Conservation (phyloP, 2,888 invertebrate species). For the Acleris emargana region DNA sequence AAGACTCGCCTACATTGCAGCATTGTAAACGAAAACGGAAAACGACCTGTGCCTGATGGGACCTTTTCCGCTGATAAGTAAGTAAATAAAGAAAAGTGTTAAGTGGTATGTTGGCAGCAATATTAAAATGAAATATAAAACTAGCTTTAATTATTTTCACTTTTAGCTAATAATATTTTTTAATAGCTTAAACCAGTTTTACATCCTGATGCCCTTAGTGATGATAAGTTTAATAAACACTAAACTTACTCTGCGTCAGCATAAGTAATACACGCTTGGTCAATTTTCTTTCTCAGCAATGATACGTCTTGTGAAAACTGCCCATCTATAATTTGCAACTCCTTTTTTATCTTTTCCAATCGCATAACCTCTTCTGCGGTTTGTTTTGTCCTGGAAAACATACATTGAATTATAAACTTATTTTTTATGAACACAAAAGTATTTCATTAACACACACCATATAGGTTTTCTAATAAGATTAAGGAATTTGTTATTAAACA, state of each 20-base stretch:
- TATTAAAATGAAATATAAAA: no score
- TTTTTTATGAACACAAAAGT: neutral
- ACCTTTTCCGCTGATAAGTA: no score
- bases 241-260: slow-evolving; percentile 88
- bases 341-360: slow-evolving; percentile 85
- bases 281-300: slow-evolving; percentile 90
- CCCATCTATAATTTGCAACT: slow-evolving; percentile 85
- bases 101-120: no score
- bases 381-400: slow-evolving; percentile 85
- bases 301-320: slow-evolving; percentile 90
- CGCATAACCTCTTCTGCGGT: slow-evolving; percentile 88
- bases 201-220: no score
- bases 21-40: no score
- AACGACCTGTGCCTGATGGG: no score
- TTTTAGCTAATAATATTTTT: no score
- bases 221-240: neutral
- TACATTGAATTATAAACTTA: neutral
- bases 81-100: no score
- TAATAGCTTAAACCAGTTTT: no score
- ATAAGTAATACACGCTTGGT: slow-evolving; percentile 88
- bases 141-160: no score
- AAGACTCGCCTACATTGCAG: no score
- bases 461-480: slow-evolving; percentile 57
- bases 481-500: slow-evolving; percentile 53
- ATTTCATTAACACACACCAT: slow-evolving; percentile 48